These are phyloP conservation scores for Neoitamus cyanurus DNA, from an alignment of 2,888 invertebrate species.

Conservation along the genomic window DNA sequence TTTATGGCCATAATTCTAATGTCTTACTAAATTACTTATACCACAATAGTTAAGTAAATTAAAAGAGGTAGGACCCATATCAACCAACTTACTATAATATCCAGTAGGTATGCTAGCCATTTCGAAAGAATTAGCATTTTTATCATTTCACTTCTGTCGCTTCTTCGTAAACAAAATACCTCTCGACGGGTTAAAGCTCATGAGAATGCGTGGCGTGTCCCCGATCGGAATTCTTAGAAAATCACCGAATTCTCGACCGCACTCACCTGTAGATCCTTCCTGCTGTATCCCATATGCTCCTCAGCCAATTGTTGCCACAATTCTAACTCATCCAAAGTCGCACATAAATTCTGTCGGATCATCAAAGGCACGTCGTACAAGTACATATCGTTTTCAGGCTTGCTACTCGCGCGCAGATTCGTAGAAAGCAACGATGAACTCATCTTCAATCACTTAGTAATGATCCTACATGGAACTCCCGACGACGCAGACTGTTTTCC, in stretches of 20 bases:
- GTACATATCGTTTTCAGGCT: conserved; percentile 65
- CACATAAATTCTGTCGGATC: conserved; percentile 77
- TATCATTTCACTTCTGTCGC: background rate
- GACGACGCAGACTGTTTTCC: background rate
- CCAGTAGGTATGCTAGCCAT: background rate
- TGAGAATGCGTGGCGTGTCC: background rate
- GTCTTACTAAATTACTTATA: no score
- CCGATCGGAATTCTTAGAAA: background rate
- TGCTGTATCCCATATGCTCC: conserved; percentile 74
- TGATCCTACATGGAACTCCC: background rate
- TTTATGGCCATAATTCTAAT: no score
- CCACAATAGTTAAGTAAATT: no score
- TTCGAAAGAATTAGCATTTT: background rate
- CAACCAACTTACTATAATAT: no score
- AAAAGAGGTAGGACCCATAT: no score
- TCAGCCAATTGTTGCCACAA: conserved; percentile 84
- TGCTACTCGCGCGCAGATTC: conserved; percentile 44
- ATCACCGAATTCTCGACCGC: background rate
- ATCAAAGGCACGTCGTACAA: conserved; percentile 80
- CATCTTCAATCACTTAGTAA: conserved; percentile 49
- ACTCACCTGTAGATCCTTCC: conserved; percentile 63
- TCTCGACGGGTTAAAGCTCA: background rate
- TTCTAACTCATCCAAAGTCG: conserved; percentile 80
- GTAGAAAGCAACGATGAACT: conserved; percentile 53
- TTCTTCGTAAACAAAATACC: background rate